These are phyloP conservation scores for Rhincodon typus DNA, from an alignment of 2,797 vertebrate genomes.

Conservation along the genomic window DNA sequence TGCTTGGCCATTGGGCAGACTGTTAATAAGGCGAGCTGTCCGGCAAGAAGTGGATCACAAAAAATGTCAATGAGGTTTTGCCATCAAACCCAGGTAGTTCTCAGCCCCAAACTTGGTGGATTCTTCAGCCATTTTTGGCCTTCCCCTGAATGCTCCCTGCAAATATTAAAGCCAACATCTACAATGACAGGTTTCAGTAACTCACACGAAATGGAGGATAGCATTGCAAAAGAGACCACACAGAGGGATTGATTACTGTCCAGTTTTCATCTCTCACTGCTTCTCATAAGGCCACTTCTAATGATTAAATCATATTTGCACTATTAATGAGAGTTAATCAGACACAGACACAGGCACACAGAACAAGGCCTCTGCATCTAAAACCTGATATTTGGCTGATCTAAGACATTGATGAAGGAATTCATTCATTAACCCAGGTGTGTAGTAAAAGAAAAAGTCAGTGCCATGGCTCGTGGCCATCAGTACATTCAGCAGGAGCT, in stretches of 20 bases:
- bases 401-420: not conserved
- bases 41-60: not conserved
- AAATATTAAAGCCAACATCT: not conserved
- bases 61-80: not conserved
- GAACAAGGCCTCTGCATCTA: not conserved
- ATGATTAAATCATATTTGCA: not conserved
- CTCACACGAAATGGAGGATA: not conserved
- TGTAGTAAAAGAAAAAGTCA: slow-evolving; percentile 10
- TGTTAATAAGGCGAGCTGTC: not conserved
- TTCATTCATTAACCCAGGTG: slow-evolving; percentile 29
- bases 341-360: not conserved
- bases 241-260: not conserved
- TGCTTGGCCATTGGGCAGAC: not conserved
- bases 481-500: slow-evolving; percentile 3
- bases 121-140: not conserved
- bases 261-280: not conserved
- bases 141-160: not conserved
- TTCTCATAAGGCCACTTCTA: not conserved
- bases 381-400: not conserved
- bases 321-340: not conserved
- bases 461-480: not conserved
- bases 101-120: not conserved
- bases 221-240: not conserved
- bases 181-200: not conserved
- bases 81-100: not conserved